Base-by-base conservation (phyloP, 2,888 invertebrate genomes). In the Dolichomitus sp. region DNA sequence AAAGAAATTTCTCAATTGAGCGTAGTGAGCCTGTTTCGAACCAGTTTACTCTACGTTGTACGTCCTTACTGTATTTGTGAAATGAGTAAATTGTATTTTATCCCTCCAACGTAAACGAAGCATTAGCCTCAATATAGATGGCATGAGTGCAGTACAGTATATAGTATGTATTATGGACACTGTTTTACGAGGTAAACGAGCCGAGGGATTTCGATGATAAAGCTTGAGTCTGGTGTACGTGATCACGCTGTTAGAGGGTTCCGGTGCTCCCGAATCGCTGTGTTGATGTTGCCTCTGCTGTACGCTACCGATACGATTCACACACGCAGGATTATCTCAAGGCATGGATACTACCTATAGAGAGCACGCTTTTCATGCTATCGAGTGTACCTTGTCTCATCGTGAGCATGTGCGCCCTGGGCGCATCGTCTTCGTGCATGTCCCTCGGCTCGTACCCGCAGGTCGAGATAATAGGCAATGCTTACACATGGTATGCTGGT, bases 251-350 rank as follows among this genome's bases (percentile, higher is more conserved):
- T 48, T 48, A 17, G 50, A 14, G 52, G 59, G 59, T 70, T 37
- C 61, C 11, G 50, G 42, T 45, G 45, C 69, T 40, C 37, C n/a
- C 19, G 30, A 37, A 61, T 66, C 54, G 57, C 66, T 66, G 69
- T 81, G 79, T 54, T 77, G 81, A 72, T 80, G 80, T 65, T 80
- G 80, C 63, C 59, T 63, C 70, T 48, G 74, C 81, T 81, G 78
- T 72, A 72, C 81, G 70, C 68, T 63, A 83, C 77, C 81, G 83
- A 80, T 83, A 83, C 75, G 63, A 81, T 81, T 83, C 80, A 76
- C 63, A 75, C 72, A 70, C 66, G 45, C 65, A 45, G 82, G 82
- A 79, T 82, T 79, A 79, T 79, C 75, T 78, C 69, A 70, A 79
- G 59, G 79, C 65, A 63, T 57, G 42, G 23, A 11, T 70, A 30